Evolutionary conservation across 2,113 vertebrate species (phyloP), one percentile per base, ranked within the genome.

Genomic region (Glaucidium brasilianum): DNA sequence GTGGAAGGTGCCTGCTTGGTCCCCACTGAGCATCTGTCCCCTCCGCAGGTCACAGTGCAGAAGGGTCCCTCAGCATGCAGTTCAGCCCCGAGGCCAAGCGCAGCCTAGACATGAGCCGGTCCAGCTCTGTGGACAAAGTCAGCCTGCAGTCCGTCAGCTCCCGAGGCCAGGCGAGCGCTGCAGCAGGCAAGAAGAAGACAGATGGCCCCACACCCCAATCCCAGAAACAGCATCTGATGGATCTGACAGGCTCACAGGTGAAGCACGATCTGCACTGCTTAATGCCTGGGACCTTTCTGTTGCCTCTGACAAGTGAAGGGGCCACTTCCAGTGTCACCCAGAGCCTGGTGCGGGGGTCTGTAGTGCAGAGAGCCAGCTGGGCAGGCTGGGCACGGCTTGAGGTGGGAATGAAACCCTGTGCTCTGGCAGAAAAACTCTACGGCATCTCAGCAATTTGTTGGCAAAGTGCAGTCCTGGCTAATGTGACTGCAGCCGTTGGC

Each of bases 11-110:
- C 15, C 78, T 37, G 14, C 20, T 64, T 29, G 56, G 35, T 94
- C 27, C 49, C 16, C 5, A 2, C 27, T 63, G 27, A 92, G 30
- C 52, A 1, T 52, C 62, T 80, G 12, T 74, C 23, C 16, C 77
- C 63, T 53, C 12, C 18, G 3, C 87, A 97, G 97, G 49, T 64
- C 87, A 71, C 35, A 75, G 25, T 0, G 1, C 85, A 49, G 87
- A 94, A 27, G 2, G 3, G 4, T 66, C 19, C 41, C 10, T 73
- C 16, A 72, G 50, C 47, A 26, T 30, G 13, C 86, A 82, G 62
- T 83, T 97, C 21, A 90, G 95, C 35, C 10, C 47, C 2, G 98
- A 98, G 82, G 95, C 95, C 92, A 98, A 96, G 53, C 80, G 85
- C 45, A 96, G 89, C 19, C 96, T 97, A 0, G 98, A 97, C 7